These are phyloP conservation scores for Steatocranus sp. DNA, from an alignment of 2,797 vertebrate species.

Conservation along the genomic window DNA sequence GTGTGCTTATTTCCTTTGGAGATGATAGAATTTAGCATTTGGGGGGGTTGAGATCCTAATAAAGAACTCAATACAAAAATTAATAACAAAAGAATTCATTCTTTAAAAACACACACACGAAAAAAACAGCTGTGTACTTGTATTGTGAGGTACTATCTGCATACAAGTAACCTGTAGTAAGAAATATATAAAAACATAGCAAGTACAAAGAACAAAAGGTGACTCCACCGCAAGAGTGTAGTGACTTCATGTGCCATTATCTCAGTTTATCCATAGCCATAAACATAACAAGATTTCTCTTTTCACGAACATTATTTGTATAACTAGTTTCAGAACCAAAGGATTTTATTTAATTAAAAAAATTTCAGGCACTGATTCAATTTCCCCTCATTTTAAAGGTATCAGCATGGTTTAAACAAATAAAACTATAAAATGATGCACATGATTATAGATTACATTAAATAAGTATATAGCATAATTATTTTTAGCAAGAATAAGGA, in stretches of 20 bases:
- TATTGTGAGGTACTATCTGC: slow-evolving; percentile 5
- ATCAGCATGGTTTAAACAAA: neutral
- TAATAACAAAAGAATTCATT: slow-evolving; percentile 6
- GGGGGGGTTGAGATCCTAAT: neutral
- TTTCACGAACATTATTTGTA: neutral
- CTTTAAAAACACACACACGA: neutral
- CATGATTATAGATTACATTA: neutral
- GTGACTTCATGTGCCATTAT: neutral
- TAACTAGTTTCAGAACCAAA: neutral
- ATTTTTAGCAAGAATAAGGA: neutral
- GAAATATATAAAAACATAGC: neutral
- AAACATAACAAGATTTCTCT: neutral
- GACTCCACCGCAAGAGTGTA: neutral
- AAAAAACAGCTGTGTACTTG: neutral
- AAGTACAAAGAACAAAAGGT: neutral
- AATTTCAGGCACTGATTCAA: neutral
- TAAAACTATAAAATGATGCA: neutral
- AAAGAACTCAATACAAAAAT: slow-evolving; percentile 38
- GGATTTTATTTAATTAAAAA: neutral
- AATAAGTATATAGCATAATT: neutral
- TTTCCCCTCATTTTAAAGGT: neutral
- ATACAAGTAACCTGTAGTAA: neutral
- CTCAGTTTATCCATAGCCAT: neutral
- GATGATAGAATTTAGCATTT: slow-evolving; percentile 45
- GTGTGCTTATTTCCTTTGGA: slow-evolving; percentile 45